Conservation (phyloP, 2,797 vertebrate genomes). For the Enteromius radiatus region DNA sequence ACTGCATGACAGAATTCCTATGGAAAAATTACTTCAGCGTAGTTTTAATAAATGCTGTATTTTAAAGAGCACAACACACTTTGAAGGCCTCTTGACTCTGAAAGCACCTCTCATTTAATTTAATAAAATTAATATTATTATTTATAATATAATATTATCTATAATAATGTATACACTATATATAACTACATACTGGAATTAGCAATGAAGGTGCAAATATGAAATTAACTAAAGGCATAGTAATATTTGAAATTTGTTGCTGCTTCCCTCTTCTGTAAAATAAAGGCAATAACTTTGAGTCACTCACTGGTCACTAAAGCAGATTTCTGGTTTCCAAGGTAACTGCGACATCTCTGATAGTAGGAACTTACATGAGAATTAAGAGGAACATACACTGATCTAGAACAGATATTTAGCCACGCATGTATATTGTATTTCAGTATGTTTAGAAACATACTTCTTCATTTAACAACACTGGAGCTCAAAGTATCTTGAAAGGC, state of each 20-base stretch:
- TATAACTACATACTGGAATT: too few species aligned
- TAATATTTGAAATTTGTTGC: background rate
- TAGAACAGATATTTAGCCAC: background rate
- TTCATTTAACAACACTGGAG: background rate
- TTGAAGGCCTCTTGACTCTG: background rate
- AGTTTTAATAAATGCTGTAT: constrained; percentile 16
- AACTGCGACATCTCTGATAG: background rate
- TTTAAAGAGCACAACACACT: background rate
- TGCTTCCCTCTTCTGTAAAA: background rate
- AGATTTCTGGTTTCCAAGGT: background rate
- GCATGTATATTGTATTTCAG: background rate
- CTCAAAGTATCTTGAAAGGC: too few species aligned
- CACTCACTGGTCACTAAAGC: background rate
- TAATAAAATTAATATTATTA: too few species aligned
- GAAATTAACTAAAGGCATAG: background rate
- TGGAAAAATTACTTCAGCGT: constrained; percentile 3
- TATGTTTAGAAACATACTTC: background rate
- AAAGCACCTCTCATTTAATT: background rate
- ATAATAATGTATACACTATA: too few species aligned
- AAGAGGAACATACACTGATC: background rate
- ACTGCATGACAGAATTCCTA: background rate
- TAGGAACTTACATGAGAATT: background rate
- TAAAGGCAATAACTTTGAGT: background rate
- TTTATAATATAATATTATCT: too few species aligned
- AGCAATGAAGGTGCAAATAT: too few species aligned